Conservation (phyloP, 2,797 vertebrate genomes). For the Dipus sagitta region DNA sequence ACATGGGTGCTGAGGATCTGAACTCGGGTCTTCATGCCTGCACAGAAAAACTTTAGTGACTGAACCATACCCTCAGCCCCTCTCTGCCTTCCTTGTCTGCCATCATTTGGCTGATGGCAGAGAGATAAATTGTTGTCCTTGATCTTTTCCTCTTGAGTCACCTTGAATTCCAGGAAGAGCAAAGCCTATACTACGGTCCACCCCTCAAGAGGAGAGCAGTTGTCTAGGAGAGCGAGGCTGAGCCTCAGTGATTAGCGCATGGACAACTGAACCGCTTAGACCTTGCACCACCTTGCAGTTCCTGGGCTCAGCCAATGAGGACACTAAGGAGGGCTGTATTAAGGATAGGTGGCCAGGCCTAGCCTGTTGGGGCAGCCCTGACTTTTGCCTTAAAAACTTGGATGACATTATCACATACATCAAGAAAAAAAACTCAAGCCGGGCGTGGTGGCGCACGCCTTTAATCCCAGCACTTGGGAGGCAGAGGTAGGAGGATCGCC, state of each 20-base stretch:
- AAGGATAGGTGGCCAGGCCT: too few relatives aligned
- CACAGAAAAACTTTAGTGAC: too few relatives aligned
- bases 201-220: neutral
- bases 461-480: too few relatives aligned
- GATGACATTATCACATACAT: neutral
- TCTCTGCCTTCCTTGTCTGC: neutral
- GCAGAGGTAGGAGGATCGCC: too few relatives aligned
- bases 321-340: too few relatives aligned
- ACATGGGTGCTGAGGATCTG: too few relatives aligned
- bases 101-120: neutral
- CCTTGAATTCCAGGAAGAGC: neutral
- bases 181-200: neutral
- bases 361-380: neutral
- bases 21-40: too few relatives aligned
- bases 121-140: neutral
- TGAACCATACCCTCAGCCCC: too few relatives aligned
- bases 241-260: neutral
- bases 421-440: neutral
- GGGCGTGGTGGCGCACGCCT: too few relatives aligned
- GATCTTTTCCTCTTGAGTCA: neutral
- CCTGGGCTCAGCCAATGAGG: too few relatives aligned
- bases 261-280: neutral
- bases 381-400: neutral
- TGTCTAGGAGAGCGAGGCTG: neutral
- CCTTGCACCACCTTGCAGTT: neutral